A percentile compares a stretch with the other conserved stretches of the same genome.
Evolutionary conservation across 2,113 vertebrate genomes (phyloP).

Genomic region (Edolisoma coerulescens): DNA sequence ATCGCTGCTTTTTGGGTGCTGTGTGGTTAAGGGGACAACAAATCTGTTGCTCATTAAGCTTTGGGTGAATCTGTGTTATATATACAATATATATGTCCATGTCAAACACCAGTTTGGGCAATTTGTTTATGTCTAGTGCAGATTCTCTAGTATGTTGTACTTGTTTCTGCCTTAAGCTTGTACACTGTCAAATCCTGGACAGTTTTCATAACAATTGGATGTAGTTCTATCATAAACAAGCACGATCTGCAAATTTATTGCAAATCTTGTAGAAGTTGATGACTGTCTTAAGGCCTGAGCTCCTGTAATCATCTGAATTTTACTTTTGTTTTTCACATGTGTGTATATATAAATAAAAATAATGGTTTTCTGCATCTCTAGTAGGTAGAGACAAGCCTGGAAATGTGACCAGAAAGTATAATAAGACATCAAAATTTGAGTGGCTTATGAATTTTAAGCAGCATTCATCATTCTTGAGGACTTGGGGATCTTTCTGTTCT

Average conservation of each 20-base stretch:
- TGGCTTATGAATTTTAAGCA: conserved; percentile 13
- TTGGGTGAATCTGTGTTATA: background rate
- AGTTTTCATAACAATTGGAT: background rate
- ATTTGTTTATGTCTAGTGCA: background rate
- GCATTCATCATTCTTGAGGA: background rate
- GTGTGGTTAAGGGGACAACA: fast-evolving
- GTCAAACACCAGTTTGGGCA: background rate
- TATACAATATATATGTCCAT: too few relatives aligned
- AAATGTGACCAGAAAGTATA: background rate
- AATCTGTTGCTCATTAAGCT: background rate
- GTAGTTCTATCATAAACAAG: background rate
- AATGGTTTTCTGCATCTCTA: background rate
- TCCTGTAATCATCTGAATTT: background rate
- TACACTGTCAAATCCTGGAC: background rate
- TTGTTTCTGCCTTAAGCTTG: background rate
- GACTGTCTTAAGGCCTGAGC: background rate
- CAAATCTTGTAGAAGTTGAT: background rate
- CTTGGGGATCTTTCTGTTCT: background rate
- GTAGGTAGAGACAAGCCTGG: background rate
- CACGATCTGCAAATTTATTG: background rate
- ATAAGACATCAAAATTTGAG: background rate
- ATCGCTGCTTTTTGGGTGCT: background rate
- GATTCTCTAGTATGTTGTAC: background rate
- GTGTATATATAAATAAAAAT: background rate
- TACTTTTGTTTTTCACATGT: background rate